Evolutionary conservation across 2,113 vertebrate genomes (phyloP), one percentile per base, ranked within the genome.

Genomic region (Nerophis ophidion): DNA sequence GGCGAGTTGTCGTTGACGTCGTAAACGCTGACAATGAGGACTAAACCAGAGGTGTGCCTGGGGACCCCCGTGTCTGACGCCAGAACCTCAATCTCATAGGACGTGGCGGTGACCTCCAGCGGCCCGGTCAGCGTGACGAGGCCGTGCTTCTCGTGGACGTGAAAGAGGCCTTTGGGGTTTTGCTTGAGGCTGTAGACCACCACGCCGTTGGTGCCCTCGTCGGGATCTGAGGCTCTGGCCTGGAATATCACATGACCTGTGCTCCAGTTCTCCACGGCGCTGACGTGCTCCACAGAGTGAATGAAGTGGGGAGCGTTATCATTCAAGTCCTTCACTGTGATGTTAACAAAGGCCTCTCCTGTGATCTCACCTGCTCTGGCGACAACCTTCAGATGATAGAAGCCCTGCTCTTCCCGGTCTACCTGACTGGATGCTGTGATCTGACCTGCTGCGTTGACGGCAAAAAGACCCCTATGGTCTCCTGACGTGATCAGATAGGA

Each of bases 1-100:
- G 97, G 97, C 0, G 93, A 81, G 72, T 99, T 96, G 77, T 99
- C 96, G 13, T 99, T 99, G 44, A 99, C 95, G 34, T 98, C 97
- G 1, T 97, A 95, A 14, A 99, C 95, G 2, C 93, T 93, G 48
- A 99, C 74, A 0, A 94, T 94, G 76, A 99, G 82, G 52, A 96
- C 79, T 19, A 98, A 89, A 52, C 82, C 90, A 55, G 95, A 94
- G 35, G 91, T 91, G 48, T 86, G 92, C 77, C 89, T 92, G 0
- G 97, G 97, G 13, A 98, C 91, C 0, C 97, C 97, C 88, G 85
- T 91, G 77, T 99, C 97, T 0, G 90, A 92, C 0, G 94, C 95
- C 48, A 88, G 17, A 64, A 98, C 90, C 84, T 99, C 95, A 15
- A 99, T 87, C 80, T 96, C 93, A 61, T 98, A 97, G 40, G 95